A percentile compares a stretch with the other conserved stretches of the same genome.
These are phyloP conservation scores for Helogale parvula DNA, from an alignment of 2,113 vertebrate species.

Conservation along the genomic window DNA sequence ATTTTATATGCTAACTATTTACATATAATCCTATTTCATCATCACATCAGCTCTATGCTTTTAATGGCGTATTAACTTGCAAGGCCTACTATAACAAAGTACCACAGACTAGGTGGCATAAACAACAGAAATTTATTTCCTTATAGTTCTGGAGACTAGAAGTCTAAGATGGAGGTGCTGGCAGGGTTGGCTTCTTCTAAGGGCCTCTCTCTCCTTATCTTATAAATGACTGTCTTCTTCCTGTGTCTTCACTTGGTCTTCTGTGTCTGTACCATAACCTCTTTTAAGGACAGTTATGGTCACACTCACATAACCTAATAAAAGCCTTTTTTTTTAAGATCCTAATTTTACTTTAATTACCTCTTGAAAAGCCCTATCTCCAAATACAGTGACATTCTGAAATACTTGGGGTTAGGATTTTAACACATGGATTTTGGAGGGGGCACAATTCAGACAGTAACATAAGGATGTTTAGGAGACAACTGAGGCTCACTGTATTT, in stretches of 20 bases:
- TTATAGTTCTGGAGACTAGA: neutral
- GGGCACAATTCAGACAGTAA: neutral
- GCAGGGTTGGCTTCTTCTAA: neutral
- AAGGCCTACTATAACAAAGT: neutral
- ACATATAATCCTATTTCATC: neutral
- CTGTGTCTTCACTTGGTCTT: neutral
- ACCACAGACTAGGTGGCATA: neutral
- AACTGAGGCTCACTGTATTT: conserved; percentile 3
- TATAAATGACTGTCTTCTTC: neutral
- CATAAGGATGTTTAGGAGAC: neutral
- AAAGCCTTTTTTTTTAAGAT: neutral
- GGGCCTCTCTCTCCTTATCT: neutral
- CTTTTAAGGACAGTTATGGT: neutral
- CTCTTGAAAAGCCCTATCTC: neutral
- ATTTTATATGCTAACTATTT: neutral
- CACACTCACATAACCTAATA: neutral
- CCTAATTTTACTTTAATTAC: neutral
- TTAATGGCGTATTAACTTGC: neutral
- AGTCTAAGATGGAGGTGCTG: neutral
- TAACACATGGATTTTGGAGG: neutral
- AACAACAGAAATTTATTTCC: neutral
- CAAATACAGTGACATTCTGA: neutral
- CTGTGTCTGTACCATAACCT: neutral
- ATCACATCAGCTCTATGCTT: neutral
- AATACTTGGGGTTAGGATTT: neutral